These are phyloP conservation scores for Cosmia pyralina DNA, from an alignment of 2,888 invertebrate species.

Conservation along the genomic window DNA sequence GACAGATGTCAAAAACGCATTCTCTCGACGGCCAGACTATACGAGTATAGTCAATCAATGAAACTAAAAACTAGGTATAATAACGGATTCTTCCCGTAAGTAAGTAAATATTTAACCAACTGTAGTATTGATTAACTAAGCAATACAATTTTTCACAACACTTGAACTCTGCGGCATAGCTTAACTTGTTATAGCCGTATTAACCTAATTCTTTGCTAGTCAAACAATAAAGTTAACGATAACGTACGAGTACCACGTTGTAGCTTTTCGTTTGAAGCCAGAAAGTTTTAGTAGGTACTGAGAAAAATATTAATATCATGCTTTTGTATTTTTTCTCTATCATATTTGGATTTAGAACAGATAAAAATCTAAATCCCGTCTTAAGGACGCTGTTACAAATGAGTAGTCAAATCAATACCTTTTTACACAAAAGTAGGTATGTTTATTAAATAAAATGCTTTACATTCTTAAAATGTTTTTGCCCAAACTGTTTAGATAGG, in stretches of 20 bases:
- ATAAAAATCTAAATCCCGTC: too few relatives aligned
- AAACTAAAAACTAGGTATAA: too few relatives aligned
- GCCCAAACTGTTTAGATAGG: too few relatives aligned
- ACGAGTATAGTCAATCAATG: too few relatives aligned
- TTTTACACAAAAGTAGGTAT: too few relatives aligned
- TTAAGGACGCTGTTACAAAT: too few relatives aligned
- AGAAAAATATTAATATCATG: background rate
- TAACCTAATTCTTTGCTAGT: conserved; percentile 53
- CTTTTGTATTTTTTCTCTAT: background rate
- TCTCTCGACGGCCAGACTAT: too few relatives aligned
- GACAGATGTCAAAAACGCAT: too few relatives aligned
- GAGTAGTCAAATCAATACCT: too few relatives aligned
- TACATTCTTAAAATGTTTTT: too few relatives aligned
- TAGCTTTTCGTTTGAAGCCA: conserved; percentile 6
- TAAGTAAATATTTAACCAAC: conserved; percentile 13
- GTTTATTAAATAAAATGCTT: too few relatives aligned
- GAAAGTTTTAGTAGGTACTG: conserved; percentile 3
- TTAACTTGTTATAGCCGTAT: conserved; percentile 43
- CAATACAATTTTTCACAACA: conserved; percentile 30
- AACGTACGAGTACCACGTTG: conserved; percentile 4
- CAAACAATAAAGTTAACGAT: conserved; percentile 37
- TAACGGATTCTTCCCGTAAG: background rate
- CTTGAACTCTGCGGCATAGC: conserved; percentile 26
- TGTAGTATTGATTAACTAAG: conserved; percentile 39
- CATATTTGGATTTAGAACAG: too few relatives aligned